phyloP scores from a whole-genome alignment of 2,797 vertebrate species.

The Gallirallus australis region DNA sequence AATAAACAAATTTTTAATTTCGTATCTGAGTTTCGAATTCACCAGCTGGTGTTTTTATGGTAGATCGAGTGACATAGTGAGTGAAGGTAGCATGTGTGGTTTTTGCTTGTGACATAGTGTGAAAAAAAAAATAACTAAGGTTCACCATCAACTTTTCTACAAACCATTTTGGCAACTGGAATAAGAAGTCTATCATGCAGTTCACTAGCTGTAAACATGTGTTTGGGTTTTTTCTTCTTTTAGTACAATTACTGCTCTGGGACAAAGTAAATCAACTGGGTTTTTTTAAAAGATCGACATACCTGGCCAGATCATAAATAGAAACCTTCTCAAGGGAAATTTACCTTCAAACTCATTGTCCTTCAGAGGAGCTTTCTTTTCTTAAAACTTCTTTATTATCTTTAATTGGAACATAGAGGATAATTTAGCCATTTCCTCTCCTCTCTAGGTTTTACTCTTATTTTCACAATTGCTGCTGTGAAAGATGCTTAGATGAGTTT shows the following conservation, averaged over 20 bases:
- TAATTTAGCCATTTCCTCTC: not conserved
- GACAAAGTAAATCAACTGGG: slow-evolving; percentile 17
- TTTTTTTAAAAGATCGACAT: slow-evolving; percentile 2
- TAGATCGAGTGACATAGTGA: not conserved
- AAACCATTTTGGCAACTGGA: not conserved
- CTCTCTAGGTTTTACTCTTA: not conserved
- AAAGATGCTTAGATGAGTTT: not conserved
- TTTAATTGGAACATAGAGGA: not conserved
- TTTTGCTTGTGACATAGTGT: not conserved
- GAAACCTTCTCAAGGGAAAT: slow-evolving; percentile 13
- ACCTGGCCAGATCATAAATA: slow-evolving; percentile 12
- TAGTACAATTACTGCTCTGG: slow-evolving; percentile 3
- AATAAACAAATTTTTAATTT: slow-evolving; percentile 7
- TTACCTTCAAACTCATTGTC: not conserved
- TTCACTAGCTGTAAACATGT: slow-evolving; percentile 4
- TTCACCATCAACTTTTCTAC: not conserved
- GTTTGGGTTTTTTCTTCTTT: not conserved
- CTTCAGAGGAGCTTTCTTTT: not conserved
- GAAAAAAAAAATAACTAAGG: not conserved
- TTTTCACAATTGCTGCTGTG: not conserved
- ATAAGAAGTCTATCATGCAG: not conserved
- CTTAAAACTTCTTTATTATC: not conserved
- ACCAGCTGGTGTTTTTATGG: not conserved
- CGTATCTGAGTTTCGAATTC: not conserved
- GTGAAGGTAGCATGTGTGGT: not conserved